Base-by-base conservation (phyloP, 2,113 vertebrate species). In the Australoheros scitulus region DNA sequence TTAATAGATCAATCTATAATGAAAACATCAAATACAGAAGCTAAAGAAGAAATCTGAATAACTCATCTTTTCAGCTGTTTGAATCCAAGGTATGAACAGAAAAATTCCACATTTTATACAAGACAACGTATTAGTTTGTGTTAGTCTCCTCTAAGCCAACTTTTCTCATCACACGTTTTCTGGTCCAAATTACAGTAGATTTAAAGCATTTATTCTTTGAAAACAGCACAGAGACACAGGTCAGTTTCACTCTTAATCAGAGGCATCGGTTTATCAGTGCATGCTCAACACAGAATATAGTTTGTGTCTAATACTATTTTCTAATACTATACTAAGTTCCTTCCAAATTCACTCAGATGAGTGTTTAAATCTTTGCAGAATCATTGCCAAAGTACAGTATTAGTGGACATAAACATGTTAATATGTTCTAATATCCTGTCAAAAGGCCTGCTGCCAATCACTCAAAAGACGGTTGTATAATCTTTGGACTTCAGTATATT, bases 1-100 rank as follows among this genome's bases (percentile, higher is more conserved):
- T 22, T 36, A 13, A 11, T 4, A 15, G 6, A 6, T 14, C 2
- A 52, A 43, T 47, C 15, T 5, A 7, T 15, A 32, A 2, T 52
- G 2, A 26, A 34, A 78, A 56, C 14, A 17, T 29, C 13, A 61
- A 72, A 77, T 5, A 13, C 17, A 63, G 52, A 32, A 41, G 50
- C 24, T 61, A 18, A 63, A 90, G 13, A 13, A 20, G 2, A 78
- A 78, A 34, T 65, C 63, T 82, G 61, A 90, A 77, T 43, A 24
- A 36, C 18, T 41, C 10, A 52, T 58, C 38, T 29, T 8, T 18
- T 52, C 50, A 43, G 4, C 17, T 18, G 15, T 1, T 50, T 22
- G n/a, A 11, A 56, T 2, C 20, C 3, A 56, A 3, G 10, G 52
- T 7, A 8, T 26, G 3, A 47, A 68, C 11, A 68, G 11, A 70